Evolutionary conservation across 2,888 invertebrate species (phyloP), one percentile per base, ranked within the genome.

Genomic region (Proisotoma minuta): DNA sequence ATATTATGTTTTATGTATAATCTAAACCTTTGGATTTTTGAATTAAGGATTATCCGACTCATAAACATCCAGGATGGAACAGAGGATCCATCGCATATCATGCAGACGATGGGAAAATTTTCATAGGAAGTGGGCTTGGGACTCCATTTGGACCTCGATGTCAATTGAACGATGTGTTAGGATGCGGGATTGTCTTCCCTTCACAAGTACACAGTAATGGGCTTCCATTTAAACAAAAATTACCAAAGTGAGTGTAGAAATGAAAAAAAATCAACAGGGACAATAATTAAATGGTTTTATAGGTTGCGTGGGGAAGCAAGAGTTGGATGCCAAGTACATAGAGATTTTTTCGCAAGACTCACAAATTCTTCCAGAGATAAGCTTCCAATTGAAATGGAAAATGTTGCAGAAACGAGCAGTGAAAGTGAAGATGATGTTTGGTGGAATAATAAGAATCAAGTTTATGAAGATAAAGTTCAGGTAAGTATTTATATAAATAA

Each of bases 81-180:
- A 78, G 78, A 74, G 81, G 81, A n/a, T 81, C 81, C 24, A 80
- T 82, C 70, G 82, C 81, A 53, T 82, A 81, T 73, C 81, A 82
- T 76, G 81, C 81, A 74, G 81, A 82, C 75, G 81, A 82, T 76
- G 82, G 82, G 0, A 81, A 81, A 75, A 78, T 82, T 59, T 82
- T 82, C 74, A 77, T 75, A 57, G 76, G 75, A 5, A 74, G 75
- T 58, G 62, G 81, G 18, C 78, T 80, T 49, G 81, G 81, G 20
- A 80, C 80, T 72, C 79, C 78, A 15, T 81, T 82, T 76, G 82
- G 82, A 15, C 81, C 82, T 20, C 76, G 77, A 53, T 81, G 81
- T 73, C 77, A 79, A 67, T 79, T 78, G 76, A 80, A 81, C 68
- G 82, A 82, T 73, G 76, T 79, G n/a, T 80, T 82, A 78, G 82